Base-by-base conservation (phyloP, 2,113 vertebrate genomes). In the Lonchura striata region DNA sequence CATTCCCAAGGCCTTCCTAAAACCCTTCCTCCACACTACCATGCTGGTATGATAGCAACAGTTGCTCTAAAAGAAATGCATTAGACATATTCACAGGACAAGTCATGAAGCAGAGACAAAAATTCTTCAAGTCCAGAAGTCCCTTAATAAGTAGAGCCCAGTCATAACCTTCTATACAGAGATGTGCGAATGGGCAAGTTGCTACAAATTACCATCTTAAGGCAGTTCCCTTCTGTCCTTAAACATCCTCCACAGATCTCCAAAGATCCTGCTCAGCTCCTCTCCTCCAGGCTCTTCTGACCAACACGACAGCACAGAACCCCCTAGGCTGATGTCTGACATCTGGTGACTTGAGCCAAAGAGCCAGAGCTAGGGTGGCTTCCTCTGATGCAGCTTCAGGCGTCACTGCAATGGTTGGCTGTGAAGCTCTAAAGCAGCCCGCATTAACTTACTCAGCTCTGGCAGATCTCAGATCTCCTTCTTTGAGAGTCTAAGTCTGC, bases 281-380 rank as follows among this genome's bases (percentile, higher is more conserved):
- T 49, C 47, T 30, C 59, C 54, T 4, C 3, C 54, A 84, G 20
- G 19, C 17, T 65, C 50, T 47, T 69, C 46, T 3, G 4, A 31
- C 16, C 19, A 56, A 37, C 15, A 25, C 0, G 0, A 23, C 23
- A 22, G 3, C 35, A 54, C 31, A 37, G 44, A 33, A 56, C 7
- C 11, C 28, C 25, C 25, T 21, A 13, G 9, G 8, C 9, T n/a
- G n/a, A 30, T 21, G 11, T 37, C 10, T 59, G 12, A 5, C 22
- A 77, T 21, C 17, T 24, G 27, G 16, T 52, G 37, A 39, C 37
- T 27, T 65, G 46, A 78, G 50, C 56, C 31, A 63, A 57, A 11
- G 5, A 46, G 8, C 11, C 30, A 49, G 9, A 15, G 18, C 52
- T 37, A 60, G 16, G 25, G 11, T n/a, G 23, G 11, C 33, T 54